Percentiles rank a stretch among this genome's conserved stretches.
Evolutionary conservation across 1,140 invertebrate species (phyloP).

Genomic region (Eulimnadia texana): DNA sequence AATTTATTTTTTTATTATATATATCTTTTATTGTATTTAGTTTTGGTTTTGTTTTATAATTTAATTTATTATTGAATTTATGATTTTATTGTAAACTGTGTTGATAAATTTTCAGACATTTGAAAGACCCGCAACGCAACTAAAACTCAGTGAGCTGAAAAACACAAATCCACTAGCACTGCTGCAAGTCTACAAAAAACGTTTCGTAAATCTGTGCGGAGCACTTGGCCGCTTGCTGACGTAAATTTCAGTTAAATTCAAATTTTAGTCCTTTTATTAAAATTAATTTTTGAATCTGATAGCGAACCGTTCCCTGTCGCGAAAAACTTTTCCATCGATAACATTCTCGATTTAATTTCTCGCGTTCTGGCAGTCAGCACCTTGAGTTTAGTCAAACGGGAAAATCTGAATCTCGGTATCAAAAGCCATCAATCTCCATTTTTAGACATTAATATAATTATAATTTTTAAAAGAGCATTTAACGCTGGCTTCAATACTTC

Average conservation of each 20-base stretch:
- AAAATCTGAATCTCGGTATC: not conserved
- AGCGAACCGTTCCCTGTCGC: conserved; percentile 1
- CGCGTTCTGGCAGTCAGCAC: not conserved
- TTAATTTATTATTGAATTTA: no score
- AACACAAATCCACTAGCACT: not conserved
- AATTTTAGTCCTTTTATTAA: not conserved
- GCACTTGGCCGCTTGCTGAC: not conserved
- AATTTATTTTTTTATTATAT: no score
- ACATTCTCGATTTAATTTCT: not conserved
- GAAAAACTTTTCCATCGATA: conserved; percentile 1
- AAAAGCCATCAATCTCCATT: not conserved
- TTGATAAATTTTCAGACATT: not conserved
- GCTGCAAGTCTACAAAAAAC: not conserved
- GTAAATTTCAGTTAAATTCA: not conserved
- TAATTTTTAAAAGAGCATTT: conserved; percentile 3
- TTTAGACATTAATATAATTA: not conserved
- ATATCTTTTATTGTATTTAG: no score
- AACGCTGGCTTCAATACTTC: not conserved
- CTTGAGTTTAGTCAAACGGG: not conserved
- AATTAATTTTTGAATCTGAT: not conserved
- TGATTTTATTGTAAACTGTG: no score
- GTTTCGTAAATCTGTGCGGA: not conserved
- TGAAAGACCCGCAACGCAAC: not conserved
- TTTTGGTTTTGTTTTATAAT: no score
- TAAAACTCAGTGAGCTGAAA: not conserved